Evolutionary conservation across 2,797 vertebrate species (phyloP), one percentile per base, ranked within the genome.

Genomic region (Darevskia nairensis): DNA sequence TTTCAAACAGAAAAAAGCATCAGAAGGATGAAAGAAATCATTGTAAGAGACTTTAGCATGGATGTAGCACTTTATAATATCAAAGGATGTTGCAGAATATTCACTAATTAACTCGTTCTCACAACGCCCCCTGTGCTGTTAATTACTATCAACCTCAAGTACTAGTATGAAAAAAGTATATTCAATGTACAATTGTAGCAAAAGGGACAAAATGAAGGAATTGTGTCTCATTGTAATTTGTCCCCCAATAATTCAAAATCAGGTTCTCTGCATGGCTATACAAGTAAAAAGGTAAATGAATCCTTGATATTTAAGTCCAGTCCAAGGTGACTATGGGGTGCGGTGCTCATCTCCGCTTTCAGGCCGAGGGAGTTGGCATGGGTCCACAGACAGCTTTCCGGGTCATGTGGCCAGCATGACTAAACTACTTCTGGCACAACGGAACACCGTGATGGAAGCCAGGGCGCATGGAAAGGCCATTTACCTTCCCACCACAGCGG

Each of bases 31-130:
- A 64, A 80, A 68, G 6, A 78, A 77, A 68, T 29, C 61, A 50
- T n/a, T 69, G 8, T 4, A 46, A 29, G 41, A 41, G 32, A 64
- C 15, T 64, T 84, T 11, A 82, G 32, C 29, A 59, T 8, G 23
- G 27, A 69, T 82, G n/a, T 66, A 74, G 32, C 69, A 80, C 13
- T 66, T 80, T 86, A 6, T 19, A 78, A 41, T 66, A 92, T 8
- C 3, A 93, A 92, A 91, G 84, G 21, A 69, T 39, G 78, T n/a
- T 3, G 74, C 19, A 88, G 87, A 87, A 88, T 59, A n/a, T 79
- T 90, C 91, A 92, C 59, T 27, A 85, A n/a, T 78, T 0, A 78
- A 76, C 88, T 92, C 13, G 6, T 92, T 55, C 23, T 89, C 77
- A 92, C 81, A 85, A 71, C 8, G 0, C n/a, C 13, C 77, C 27